Base-by-base conservation (phyloP, 2,797 vertebrate genomes). In the Natrix natrix region DNA sequence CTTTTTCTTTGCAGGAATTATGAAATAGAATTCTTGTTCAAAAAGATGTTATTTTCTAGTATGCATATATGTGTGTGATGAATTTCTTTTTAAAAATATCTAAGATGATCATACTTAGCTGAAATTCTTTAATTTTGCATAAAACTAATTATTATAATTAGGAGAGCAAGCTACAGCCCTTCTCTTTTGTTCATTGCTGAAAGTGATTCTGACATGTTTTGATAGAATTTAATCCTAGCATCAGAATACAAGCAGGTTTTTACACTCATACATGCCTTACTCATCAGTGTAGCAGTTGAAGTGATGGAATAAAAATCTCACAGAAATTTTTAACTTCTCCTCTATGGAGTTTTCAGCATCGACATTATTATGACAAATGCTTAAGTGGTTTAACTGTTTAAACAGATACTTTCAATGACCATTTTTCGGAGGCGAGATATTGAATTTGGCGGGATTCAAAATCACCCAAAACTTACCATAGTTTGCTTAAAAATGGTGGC, bases 251-350 rank as follows among this genome's bases (percentile, higher is more conserved):
- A 37, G 13, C 69, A 87, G 54, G 87, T 57, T 93, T 54, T 63
- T 55, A 61, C 10, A 89, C 3, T 89, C 17, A 74, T 74, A 54
- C 37, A 87, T 91, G 93, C 94, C 92, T 92, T 94, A 92, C 92
- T 89, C 32, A 89, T 60, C 57, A 93, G 89, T 91, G 86, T 91
- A 93, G 0, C 89, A 93, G 0, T 88, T 86, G 54, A 92, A 89
- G 60, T n/a, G 66, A 60, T 91, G 86, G 92, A 93, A 93, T 7
- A 57, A 0, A 87, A 89, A 95, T 28, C 11, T 88, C 6, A 86
- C 90, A 66, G 88, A 92, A 94, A 93, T 24, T 13, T 90, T 20
- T 66, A 83, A 89, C 94, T n/a, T 63, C 88, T 93, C 91, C 95
- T 92, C 92, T 55, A 94, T 69, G 57, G 11, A 83, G n/a, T 86